Conservation (phyloP, 2,797 vertebrate species). For the Sphenodon punctatus region DNA sequence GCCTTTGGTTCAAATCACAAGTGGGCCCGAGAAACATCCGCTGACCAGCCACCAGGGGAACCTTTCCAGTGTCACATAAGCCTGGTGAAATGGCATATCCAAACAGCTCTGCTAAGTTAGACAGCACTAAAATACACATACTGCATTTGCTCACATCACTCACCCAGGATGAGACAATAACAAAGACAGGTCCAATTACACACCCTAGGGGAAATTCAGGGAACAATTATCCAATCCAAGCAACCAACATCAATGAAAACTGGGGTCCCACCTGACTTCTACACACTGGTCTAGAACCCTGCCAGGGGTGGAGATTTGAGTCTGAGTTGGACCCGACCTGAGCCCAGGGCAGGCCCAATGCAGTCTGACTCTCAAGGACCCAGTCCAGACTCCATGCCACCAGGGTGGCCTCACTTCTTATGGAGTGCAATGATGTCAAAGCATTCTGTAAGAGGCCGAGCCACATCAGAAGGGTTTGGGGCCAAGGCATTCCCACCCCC, state of each 20-base stretch:
- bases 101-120: not conserved
- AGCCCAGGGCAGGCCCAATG: too few relatives aligned
- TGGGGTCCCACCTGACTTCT: not conserved
- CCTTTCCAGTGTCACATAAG: rapidly evolving
- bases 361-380: too few relatives aligned
- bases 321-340: too few relatives aligned
- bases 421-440: too few relatives aligned
- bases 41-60: not conserved
- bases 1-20: not conserved
- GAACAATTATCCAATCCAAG: not conserved
- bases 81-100: not conserved
- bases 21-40: not conserved
- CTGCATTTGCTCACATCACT: not conserved
- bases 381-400: too few relatives aligned
- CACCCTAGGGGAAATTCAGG: not conserved
- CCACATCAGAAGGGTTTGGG: too few relatives aligned
- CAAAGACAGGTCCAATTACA: not conserved
- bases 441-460: too few relatives aligned
- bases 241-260: not conserved
- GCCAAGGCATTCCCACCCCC: too few relatives aligned
- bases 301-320: too few relatives aligned
- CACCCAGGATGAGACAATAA: not conserved
- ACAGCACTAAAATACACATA: not conserved
- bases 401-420: too few relatives aligned
- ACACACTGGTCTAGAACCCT: not conserved